Evolutionary conservation across 2,888 invertebrate species (phyloP), one percentile per base, ranked within the genome.

Genomic region (Drosophila colorata): DNA sequence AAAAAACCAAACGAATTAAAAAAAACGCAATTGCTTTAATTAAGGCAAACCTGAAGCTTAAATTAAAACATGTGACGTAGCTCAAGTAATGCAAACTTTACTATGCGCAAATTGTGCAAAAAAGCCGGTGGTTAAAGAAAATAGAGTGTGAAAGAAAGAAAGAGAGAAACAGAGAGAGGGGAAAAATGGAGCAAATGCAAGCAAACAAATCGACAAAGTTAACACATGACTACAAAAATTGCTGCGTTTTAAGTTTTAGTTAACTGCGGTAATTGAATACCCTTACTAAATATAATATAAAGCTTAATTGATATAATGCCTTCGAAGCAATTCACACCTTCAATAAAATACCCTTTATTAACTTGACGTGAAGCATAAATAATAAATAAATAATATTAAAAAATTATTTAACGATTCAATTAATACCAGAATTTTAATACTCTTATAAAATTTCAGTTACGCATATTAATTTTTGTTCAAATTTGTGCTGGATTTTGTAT

Each of bases 1-100:
- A 48, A 41, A 41, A 63, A 56, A 11, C 7, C 13, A 9, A 33
- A 9, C 16, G 23, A 58, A 46, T 61, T 63, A 57, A 87, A 74
- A 9, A 28, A 9, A 28, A 28, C 9, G 8, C 9, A 28, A 28
- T 73, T 84, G 64, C 3, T 64, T 63, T 51, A 49, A 70, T 64
- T 61, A 56, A 52, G 33, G 44, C 53, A 38, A 41, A 9, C 13
- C 7, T 57, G 31, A 51, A 41, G 44, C 57, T 47, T 38, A 44
- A 69, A 57, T 56, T 33, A 20, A 47, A 47, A 37, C 1, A 23
- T 16, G n/a, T 74, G 23, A 47, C 61, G 56, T 59, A 33, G 47
- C 43, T 5, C 38, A 49, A 57, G 47, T 31, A 33, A 28, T 51
- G 58, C 14, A 48, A 58, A 74, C 48, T 57, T 59, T 40, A 52